Percentiles rank a stretch among this genome's conserved stretches.
Evolutionary conservation across 1,140 invertebrate genomes (phyloP).

Genomic region (Drosophila rufa): DNA sequence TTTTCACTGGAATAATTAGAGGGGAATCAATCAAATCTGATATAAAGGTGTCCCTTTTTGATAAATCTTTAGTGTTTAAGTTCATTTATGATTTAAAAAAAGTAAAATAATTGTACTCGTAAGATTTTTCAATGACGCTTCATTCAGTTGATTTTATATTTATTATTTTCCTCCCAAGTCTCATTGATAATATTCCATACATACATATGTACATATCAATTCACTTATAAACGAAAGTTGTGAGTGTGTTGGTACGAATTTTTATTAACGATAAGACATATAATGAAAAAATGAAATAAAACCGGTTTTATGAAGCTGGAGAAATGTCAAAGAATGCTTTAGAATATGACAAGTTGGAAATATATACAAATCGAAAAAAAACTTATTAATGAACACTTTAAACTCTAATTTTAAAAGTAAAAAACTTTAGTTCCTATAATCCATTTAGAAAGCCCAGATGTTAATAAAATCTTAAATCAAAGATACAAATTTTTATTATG

Average conservation of each 20-base stretch:
- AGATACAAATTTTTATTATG: constrained; percentile 5
- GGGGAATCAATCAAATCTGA: too few relatives aligned
- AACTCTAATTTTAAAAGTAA: neutral
- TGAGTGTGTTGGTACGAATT: neutral
- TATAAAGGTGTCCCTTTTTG: too few relatives aligned
- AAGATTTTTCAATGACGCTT: too few relatives aligned
- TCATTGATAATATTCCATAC: constrained; percentile 10
- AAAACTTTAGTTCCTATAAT: neutral
- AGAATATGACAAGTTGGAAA: neutral
- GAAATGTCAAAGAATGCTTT: constrained; percentile 2
- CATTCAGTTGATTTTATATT: neutral
- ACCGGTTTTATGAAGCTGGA: neutral
- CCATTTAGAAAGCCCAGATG: neutral
- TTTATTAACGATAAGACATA: constrained; percentile 28
- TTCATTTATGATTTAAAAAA: too few relatives aligned
- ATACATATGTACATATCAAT: neutral
- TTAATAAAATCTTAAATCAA: neutral
- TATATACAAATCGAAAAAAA: constrained; percentile 3
- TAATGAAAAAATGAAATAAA: constrained; percentile 4
- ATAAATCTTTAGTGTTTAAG: too few relatives aligned
- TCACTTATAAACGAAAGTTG: neutral
- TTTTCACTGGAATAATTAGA: constrained; percentile 20
- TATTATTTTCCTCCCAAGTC: neutral
- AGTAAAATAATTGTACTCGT: neutral
- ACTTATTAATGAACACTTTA: neutral